Evolutionary conservation across 2,113 vertebrate genomes (phyloP).

Genomic region (Melanostigma gelatinosum): DNA sequence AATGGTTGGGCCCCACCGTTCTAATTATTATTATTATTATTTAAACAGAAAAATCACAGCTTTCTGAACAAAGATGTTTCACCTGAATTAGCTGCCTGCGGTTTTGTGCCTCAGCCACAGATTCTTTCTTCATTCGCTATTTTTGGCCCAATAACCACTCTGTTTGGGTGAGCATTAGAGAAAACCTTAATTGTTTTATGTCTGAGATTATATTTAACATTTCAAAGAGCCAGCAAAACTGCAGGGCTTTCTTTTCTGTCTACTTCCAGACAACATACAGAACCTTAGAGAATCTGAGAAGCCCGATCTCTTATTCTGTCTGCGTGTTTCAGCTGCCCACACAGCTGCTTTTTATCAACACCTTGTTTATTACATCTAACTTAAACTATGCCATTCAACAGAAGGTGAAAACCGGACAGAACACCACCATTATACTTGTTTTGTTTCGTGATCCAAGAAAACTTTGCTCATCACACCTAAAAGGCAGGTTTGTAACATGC

Average conservation of each 20-base stretch:
- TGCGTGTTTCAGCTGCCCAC: background rate
- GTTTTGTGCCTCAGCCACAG: constrained; percentile 15
- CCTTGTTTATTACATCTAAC: background rate
- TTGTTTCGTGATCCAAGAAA: background rate
- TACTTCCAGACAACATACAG: constrained; percentile 12
- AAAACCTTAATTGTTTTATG: constrained; percentile 43
- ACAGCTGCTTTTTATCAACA: background rate
- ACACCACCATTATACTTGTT: constrained; percentile 4
- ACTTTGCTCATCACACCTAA: background rate
- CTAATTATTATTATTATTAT: background rate
- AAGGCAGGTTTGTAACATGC: constrained; percentile 2
- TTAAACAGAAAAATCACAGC: constrained; percentile 1
- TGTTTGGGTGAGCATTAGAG: constrained; percentile 39
- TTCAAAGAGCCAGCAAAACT: constrained; percentile 50
- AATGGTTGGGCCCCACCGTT: background rate
- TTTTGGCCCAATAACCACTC: constrained; percentile 26
- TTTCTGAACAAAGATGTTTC: constrained; percentile 11
- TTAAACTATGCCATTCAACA: background rate
- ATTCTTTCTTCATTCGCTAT: constrained; percentile 20
- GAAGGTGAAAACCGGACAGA: background rate
- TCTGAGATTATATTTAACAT: constrained; percentile 59
- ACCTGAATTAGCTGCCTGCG: background rate
- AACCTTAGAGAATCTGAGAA: constrained; percentile 20
- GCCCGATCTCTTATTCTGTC: background rate
- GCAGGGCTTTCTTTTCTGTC: constrained; percentile 1